phyloP scores from a whole-genome alignment of 2,113 vertebrate species.

The Pelecanoides urinatrix region DNA sequence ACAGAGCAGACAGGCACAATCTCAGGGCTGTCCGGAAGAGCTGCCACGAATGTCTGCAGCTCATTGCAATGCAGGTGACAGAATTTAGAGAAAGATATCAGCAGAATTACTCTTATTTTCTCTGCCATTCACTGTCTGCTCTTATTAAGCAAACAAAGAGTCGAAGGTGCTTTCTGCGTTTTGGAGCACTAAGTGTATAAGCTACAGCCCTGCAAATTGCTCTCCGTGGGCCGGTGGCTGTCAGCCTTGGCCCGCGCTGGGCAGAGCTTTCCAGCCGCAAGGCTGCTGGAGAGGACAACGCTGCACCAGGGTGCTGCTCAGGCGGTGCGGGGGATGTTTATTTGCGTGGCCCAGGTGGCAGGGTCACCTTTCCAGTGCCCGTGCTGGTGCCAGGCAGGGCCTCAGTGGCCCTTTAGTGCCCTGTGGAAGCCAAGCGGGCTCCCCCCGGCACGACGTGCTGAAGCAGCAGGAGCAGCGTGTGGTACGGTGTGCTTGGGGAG shows the following conservation, averaged over 20 bases:
- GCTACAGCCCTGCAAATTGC: neutral
- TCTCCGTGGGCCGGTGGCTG: fast-evolving
- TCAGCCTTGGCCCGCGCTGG: fast-evolving
- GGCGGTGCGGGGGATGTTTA: fast-evolving
- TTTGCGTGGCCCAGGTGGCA: fast-evolving
- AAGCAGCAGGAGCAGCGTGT: fast-evolving
- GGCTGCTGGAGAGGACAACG: neutral
- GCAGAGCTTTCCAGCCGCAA: fast-evolving
- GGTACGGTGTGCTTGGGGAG: fast-evolving
- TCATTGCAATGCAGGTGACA: neutral
- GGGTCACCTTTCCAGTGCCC: neutral
- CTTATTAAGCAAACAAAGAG: neutral
- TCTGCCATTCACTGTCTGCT: neutral
- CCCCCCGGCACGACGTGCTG: fast-evolving
- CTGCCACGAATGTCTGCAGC: neutral
- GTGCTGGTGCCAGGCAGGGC: fast-evolving
- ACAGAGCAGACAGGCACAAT: neutral
- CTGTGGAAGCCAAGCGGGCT: fast-evolving
- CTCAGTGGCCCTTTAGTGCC: neutral
- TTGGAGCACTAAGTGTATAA: neutral
- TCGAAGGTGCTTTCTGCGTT: fast-evolving
- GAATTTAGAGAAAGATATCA: neutral
- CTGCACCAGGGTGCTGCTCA: neutral
- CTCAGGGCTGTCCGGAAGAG: neutral
- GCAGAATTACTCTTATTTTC: neutral